Evolutionary conservation across 2,888 invertebrate species (phyloP).

Genomic region (Drosophila yooni): DNA sequence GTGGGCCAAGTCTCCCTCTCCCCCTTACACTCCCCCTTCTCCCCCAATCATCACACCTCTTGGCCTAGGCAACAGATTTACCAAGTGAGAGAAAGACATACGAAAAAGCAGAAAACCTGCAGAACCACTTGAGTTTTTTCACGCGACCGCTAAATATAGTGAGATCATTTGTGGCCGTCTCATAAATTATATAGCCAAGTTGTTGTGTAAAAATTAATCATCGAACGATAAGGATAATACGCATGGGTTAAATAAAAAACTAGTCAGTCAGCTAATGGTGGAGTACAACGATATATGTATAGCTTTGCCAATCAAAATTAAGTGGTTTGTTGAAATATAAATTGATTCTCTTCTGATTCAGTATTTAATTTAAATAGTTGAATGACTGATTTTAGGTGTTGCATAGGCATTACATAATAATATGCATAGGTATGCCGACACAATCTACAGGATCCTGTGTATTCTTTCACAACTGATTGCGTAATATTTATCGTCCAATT

Average conservation of each 20-base stretch:
- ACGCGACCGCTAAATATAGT: conserved; percentile 4
- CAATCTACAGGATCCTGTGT: not conserved
- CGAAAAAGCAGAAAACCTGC: conserved; percentile 24
- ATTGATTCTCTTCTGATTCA: not conserved
- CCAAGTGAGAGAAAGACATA: not conserved
- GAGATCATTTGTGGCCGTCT: conserved; percentile 32
- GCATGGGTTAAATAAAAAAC: not conserved
- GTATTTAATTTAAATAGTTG: not conserved
- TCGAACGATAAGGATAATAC: conserved; percentile 24
- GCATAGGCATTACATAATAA: not conserved
- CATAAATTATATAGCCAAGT: conserved; percentile 9
- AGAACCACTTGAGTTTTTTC: conserved; percentile 35
- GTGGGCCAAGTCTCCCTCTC: conserved; percentile 47
- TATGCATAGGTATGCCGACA: not conserved
- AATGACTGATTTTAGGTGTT: not conserved
- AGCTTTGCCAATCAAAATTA: not conserved
- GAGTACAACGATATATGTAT: not conserved
- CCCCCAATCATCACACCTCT: not conserved
- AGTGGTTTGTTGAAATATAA: not conserved
- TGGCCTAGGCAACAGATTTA: conserved; percentile 12
- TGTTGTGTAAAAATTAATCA: not conserved
- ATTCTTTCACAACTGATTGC: not conserved
- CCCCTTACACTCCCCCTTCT: not conserved
- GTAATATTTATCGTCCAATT: not conserved
- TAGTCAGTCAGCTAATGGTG: not conserved